Conservation (phyloP, 2,888 invertebrate genomes). For the Nephrotoma appendiculata region DNA sequence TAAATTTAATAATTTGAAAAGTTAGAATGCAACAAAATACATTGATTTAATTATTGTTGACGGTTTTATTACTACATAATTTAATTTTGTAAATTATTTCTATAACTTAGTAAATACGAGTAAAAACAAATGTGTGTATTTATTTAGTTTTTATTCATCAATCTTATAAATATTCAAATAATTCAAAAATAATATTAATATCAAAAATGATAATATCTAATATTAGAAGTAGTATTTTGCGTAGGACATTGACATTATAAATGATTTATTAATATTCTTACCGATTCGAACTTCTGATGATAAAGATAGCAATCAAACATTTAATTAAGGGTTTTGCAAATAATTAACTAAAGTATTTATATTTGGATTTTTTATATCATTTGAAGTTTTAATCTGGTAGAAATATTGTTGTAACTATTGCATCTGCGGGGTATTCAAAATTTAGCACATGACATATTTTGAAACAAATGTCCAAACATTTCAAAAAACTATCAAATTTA, state of each 20-base stretch:
- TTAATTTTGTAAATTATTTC: no score
- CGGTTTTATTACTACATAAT: no score
- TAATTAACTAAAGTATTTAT: background rate
- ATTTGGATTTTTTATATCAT: background rate
- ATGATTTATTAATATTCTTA: background rate
- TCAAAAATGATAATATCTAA: background rate
- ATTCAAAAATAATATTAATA: no score
- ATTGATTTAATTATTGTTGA: no score
- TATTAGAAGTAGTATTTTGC: background rate
- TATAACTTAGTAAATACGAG: no score
- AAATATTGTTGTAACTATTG: background rate
- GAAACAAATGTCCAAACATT: background rate
- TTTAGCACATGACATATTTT: background rate
- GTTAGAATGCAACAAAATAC: no score
- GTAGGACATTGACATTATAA: background rate
- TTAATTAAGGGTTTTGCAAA: background rate
- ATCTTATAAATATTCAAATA: no score
- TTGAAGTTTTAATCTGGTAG: background rate
- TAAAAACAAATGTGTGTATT: no score
- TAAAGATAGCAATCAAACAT: background rate
- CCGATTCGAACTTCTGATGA: background rate
- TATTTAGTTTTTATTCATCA: no score
- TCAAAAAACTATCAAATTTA: background rate
- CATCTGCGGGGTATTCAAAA: background rate
- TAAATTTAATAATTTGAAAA: no score